Percentiles rank a stretch among this genome's conserved stretches.
Evolutionary conservation across 2,888 invertebrate species (phyloP).

Genomic region (Dermolepida albohirtum): DNA sequence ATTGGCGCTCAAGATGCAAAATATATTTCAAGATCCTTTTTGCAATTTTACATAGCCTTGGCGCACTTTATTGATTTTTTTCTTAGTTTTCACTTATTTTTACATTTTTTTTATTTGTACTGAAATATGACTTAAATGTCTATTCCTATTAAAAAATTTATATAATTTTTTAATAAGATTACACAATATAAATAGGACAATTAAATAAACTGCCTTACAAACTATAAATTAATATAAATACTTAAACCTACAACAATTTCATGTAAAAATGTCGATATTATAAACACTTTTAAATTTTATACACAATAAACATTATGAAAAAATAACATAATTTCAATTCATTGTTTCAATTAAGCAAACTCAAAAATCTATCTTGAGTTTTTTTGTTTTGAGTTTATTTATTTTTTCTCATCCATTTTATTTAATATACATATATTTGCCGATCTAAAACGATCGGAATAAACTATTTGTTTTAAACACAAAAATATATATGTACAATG

Average conservation of each 20-base stretch:
- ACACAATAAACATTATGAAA: conserved; percentile 42
- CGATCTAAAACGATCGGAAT: conserved; percentile 52
- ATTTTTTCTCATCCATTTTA: conserved; percentile 13
- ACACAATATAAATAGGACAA: conserved; percentile 59
- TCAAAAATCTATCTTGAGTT: conserved; percentile 26
- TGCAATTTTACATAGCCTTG: conserved; percentile 59
- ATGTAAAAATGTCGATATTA: conserved; percentile 50
- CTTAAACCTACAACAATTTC: conserved; percentile 57
- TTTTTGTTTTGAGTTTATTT: conserved; percentile 24
- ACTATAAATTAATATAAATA: conserved; percentile 62
- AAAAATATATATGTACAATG: conserved; percentile 49
- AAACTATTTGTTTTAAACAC: conserved; percentile 50
- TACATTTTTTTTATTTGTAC: conserved; percentile 61
- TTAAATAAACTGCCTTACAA: conserved; percentile 57
- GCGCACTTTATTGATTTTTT: conserved; percentile 59
- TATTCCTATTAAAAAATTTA: conserved; percentile 61
- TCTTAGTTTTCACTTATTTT: conserved; percentile 56
- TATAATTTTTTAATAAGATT: conserved; percentile 59
- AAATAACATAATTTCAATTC: conserved; percentile 42
- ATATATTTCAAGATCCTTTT: conserved; percentile 61
- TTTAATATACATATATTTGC: conserved; percentile 22
- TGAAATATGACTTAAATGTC: conserved; percentile 61
- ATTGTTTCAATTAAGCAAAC: conserved; percentile 38
- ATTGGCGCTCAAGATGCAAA: conserved; percentile 61
- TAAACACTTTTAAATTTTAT: conserved; percentile 46